Evolutionary conservation across 2,888 invertebrate species (phyloP).

Genomic region (Dynastes hyllus): DNA sequence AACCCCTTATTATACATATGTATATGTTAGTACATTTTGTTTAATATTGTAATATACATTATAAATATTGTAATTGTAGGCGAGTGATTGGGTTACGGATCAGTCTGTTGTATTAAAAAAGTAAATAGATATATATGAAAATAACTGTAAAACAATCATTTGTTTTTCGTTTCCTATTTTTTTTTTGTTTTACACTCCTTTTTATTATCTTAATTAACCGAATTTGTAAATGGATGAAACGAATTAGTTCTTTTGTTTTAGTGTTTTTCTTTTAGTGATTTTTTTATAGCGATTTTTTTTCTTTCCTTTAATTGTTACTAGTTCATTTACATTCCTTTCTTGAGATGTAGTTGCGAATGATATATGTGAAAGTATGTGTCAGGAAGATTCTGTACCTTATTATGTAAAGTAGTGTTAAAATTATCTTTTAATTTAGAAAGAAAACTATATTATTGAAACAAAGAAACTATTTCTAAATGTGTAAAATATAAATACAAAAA

Average conservation of each 20-base stretch:
- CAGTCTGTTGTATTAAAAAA: conserved; percentile 41
- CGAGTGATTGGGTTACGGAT: conserved; percentile 58
- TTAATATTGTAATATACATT: conserved; percentile 60
- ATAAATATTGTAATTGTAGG: conserved; percentile 53
- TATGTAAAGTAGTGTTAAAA: conserved; percentile 70
- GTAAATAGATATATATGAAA: conserved; percentile 7
- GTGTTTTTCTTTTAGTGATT: conserved; percentile 37
- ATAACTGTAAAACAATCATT: conserved; percentile 20
- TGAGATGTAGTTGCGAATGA: conserved; percentile 37
- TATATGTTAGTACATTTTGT: conserved; percentile 62
- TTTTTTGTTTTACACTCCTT: conserved; percentile 35
- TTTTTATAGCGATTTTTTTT: conserved; percentile 36
- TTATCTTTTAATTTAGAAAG: conserved; percentile 69
- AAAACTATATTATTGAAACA: conserved; percentile 69
- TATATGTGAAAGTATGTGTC: conserved; percentile 63
- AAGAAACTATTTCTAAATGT: conserved; percentile 71
- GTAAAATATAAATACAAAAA: conserved; percentile 67
- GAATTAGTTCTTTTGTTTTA: conserved; percentile 24
- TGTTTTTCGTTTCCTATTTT: conserved; percentile 28
- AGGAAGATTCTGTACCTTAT: conserved; percentile 70
- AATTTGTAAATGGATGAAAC: conserved; percentile 5
- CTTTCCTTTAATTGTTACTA: conserved; percentile 39
- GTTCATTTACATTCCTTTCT: not conserved
- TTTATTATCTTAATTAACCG: conserved; percentile 14
- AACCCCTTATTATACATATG: conserved; percentile 51